Evolutionary conservation across 2,888 invertebrate genomes (phyloP), one percentile per base, ranked within the genome.

Genomic region (Parnassius mnemosyne): DNA sequence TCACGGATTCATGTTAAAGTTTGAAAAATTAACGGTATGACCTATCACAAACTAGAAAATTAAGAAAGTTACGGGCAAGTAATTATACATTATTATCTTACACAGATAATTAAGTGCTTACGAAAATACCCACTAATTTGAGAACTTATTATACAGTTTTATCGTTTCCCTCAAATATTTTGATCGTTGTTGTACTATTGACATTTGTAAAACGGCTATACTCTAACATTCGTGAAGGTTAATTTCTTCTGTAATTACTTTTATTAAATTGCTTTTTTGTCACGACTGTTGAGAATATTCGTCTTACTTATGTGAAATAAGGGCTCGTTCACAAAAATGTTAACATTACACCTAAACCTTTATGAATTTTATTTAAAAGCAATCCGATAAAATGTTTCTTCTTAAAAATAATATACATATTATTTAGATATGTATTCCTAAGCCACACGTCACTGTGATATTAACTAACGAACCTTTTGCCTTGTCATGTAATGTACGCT

Each of bases 371-470:
- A 10, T 51, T 25, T 25, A 10, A 13, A 13, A 9, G 13, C 13
- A 50, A 10, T 50, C 10, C 20, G 50, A 16, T 16, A 50, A 3
- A 9, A 16, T 1, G 3, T 16, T 10, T 1, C 16, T 50, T 11
- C 25, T 25, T 10, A 12, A 25, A 25, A 12, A 11, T 5, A n/a
- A 46, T 7, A 12, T 7, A 60, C 12, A 51, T 60, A 47, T 60
- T 20, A 60, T 54, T 54, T 60, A 52, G 11, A 44, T 58, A 11
- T 53, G 43, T 65, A 61, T 67, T 63, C 56, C 61, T 65, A 65
- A 70, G 68, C 70, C 73, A 74, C 67, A 73, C 73, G 67, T 73
- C 70, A 73, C 83, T 84, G 82, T 84, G 84, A 83, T 84, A 80
- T 76, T 10, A 9, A 52, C 20, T 55, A 63, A 63, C 63, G 63